Conservation (phyloP, 2,888 invertebrate species). For the Phyto melanocephala region DNA sequence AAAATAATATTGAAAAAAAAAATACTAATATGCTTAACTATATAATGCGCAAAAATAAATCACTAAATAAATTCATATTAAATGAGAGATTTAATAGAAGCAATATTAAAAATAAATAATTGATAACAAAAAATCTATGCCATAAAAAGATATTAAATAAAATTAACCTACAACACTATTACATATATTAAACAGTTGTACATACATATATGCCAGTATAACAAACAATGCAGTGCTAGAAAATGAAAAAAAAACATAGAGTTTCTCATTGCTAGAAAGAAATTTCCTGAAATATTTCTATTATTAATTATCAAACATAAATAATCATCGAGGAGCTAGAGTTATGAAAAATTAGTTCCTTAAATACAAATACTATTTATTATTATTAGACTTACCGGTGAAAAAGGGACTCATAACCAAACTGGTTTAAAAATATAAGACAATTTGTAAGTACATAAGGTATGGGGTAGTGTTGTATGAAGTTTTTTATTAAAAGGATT, state of each 20-base stretch:
- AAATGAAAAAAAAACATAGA: neutral
- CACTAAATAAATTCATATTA: neutral
- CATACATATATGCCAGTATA: neutral
- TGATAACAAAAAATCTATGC: neutral
- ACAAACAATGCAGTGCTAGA: neutral
- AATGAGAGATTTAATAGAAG: slow-evolving; percentile 1
- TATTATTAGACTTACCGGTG: too few species aligned
- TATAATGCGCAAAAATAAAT: neutral
- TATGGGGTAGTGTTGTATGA: too few species aligned
- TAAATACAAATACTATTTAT: too few species aligned
- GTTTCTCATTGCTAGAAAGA: too few species aligned
- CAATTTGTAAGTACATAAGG: too few species aligned
- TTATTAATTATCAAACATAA: too few species aligned
- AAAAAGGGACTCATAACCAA: too few species aligned
- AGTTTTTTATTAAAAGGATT: too few species aligned
- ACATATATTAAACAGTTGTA: neutral
- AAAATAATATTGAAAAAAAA: neutral
- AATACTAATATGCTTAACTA: neutral
- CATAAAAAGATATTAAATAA: neutral
- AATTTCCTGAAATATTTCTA: too few species aligned
- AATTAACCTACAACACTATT: neutral
- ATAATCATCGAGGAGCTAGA: too few species aligned
- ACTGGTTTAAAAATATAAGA: too few species aligned
- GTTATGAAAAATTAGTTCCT: too few species aligned
- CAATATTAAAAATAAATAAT: slow-evolving; percentile 5